A percentile compares a stretch with the other conserved stretches of the same genome.
Conservation (phyloP, 1,140 invertebrate genomes). For the Hyposmocoma kahamanoa region DNA sequence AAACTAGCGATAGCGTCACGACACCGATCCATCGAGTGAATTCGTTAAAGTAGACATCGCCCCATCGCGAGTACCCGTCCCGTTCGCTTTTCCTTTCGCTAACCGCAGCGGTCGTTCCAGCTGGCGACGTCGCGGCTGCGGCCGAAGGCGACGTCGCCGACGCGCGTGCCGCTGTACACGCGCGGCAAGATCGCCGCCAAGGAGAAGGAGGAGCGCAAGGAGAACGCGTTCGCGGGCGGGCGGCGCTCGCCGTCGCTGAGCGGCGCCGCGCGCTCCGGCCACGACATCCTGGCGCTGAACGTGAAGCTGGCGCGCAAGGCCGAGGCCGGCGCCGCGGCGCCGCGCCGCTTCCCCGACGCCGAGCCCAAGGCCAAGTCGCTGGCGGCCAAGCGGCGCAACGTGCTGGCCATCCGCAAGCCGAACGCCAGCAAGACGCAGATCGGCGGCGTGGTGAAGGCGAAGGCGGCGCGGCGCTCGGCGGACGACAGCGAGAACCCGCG, state of each 20-base stretch:
- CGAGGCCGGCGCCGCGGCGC: slow-evolving; percentile 44
- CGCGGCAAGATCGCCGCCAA: slow-evolving; percentile 57
- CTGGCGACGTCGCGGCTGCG: slow-evolving; percentile 55
- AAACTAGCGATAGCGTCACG: slow-evolving; percentile 9
- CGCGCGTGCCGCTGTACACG: slow-evolving; percentile 44
- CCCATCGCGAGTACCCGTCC: too few relatives aligned
- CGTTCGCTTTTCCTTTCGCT: background rate
- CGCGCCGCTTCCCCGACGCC: slow-evolving; percentile 42
- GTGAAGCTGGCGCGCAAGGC: slow-evolving; percentile 50
- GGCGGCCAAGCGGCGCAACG: slow-evolving; percentile 45
- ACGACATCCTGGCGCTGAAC: slow-evolving; percentile 43
- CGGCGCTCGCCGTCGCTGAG: slow-evolving; percentile 34
- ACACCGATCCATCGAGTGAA: too few relatives aligned
- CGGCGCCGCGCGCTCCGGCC: slow-evolving; percentile 42
- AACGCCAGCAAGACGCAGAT: slow-evolving; percentile 45
- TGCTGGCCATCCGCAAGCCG: slow-evolving; percentile 55
- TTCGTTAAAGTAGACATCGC: too few relatives aligned
- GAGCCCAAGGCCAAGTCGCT: slow-evolving; percentile 56
- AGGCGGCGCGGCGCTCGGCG: slow-evolving; percentile 32
- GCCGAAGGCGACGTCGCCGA: slow-evolving; percentile 51
- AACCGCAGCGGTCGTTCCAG: slow-evolving; percentile 28
- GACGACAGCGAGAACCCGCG: slow-evolving; percentile 40
- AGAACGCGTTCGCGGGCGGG: slow-evolving; percentile 55
- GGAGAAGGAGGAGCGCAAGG: slow-evolving; percentile 55
- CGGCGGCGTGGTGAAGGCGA: slow-evolving; percentile 33